Evolutionary conservation across 1,140 invertebrate genomes (phyloP), one percentile per base, ranked within the genome.

Genomic region (Varroa destructor): DNA sequence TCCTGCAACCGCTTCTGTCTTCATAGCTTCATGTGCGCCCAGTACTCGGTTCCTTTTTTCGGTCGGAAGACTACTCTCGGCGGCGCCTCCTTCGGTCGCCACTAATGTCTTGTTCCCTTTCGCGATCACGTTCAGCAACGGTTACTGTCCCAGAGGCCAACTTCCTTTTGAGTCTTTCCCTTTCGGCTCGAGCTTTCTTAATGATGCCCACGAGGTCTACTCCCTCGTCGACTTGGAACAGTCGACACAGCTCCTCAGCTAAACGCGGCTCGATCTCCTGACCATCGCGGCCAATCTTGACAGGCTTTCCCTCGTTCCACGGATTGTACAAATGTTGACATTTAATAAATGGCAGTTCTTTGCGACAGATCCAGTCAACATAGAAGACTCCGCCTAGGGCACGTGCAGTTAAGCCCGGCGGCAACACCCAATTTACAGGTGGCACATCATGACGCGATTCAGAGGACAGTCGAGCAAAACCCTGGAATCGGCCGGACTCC

Each of bases 221-320:
- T 77, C 87, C 87, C 76, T 93, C 88, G 81, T 98, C 94, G 80
- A 91, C 86, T 2, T 91, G 89, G 81, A 98, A 97, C 56, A 97
- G 81, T 75, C 92, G 86, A 79, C 94, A 97, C 46, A 98, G 82
- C 80, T 94, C 90, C 79, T 93, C 90, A 51, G 90, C 95, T 73
- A 96, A 91, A 78, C 89, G 86, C 12, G 93, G 92, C 78, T 97
- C 93, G 74, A 97, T 92, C 84, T 96, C 93, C 84, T 97, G 95
- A 25, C 95, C 95, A 85, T 98, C 95, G 76, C 95, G 84, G 14
- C 93, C 94, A 78, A 98, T 97, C 84, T 98, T 98, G 0, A 98
- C 93, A 71, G 93, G 93, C 81, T 97, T 97, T 51, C 92, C 91
- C 79, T 97, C 92, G 84, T 98, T 98, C 92, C 93, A 97, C 3